Base-by-base conservation (phyloP, 2,888 invertebrate species). In the Osedax fenrisi region DNA sequence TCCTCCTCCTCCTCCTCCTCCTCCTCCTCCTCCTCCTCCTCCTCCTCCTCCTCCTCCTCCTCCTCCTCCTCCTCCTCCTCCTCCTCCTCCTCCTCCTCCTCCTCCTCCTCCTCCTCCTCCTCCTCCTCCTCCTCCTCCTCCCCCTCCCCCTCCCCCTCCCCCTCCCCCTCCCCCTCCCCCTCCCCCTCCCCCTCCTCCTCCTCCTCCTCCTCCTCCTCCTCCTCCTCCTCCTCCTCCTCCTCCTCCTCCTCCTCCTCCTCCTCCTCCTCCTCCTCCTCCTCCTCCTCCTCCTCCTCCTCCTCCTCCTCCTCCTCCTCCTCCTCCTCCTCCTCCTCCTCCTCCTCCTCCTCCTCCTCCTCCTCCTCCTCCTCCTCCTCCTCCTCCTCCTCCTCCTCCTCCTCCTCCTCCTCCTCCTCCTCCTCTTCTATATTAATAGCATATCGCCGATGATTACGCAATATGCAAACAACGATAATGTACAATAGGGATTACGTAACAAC, bases 351-450 rank as follows among this genome's bases (percentile, higher is more conserved):
- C 75, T 78, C 66, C 56, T 56, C 56, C 56, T 56, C 56, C 56
- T 56, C 56, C 56, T 56, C 56, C 56, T 56, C 56, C 56, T 56
- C 56, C 56, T 56, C 56, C 56, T 56, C 56, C 56, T 56, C 75
- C 83, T 85, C 1, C 75, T 78, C 66, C 56, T 56, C 56, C 56
- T 56, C 56, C 56, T 56, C 56, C 56, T 56, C 56, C 56, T 56
- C 56, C 56, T 56, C 56, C 56, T 56, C 56, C 56, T 56, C 56
- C 56, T 56, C 75, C 83, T 85, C 1, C 75, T 78, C 66, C n/a
- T n/a, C n/a, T n/a, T n/a, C n/a, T n/a, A n/a, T n/a, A n/a, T n/a
- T n/a, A n/a, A n/a, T n/a, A n/a, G n/a, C n/a, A n/a, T n/a, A n/a
- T n/a, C n/a, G n/a, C n/a, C n/a, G n/a, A n/a, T n/a, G n/a, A n/a